phyloP scores from a whole-genome alignment of 2,888 invertebrate species.

The Odontothrips loti region DNA sequence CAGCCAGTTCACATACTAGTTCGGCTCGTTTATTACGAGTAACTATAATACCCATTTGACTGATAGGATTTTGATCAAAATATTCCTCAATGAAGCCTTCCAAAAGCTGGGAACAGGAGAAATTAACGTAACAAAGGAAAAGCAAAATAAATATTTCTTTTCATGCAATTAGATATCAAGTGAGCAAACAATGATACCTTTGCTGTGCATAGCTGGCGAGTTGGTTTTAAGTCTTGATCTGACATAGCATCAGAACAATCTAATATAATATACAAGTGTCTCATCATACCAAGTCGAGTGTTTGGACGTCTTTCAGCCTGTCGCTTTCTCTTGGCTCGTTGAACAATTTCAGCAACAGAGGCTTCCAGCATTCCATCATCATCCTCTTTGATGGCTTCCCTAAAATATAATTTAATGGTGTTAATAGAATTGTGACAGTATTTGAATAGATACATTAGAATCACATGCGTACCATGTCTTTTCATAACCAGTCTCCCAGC shows the following conservation, averaged over 20 bases:
- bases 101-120: slow-evolving; percentile 61
- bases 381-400: slow-evolving; percentile 96
- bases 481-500: slow-evolving; percentile 94
- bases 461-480: slow-evolving; percentile 70
- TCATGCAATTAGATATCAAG: not conserved
- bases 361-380: slow-evolving; percentile 88
- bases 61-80: slow-evolving; percentile 98
- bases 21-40: slow-evolving; percentile 93
- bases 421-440: slow-evolving; percentile 30
- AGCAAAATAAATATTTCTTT: slow-evolving; percentile 27
- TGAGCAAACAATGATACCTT: slow-evolving; percentile 58
- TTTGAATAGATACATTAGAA: slow-evolving; percentile 30
- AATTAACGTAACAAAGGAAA: not conserved
- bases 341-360: slow-evolving; percentile 85
- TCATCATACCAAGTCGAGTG: slow-evolving; percentile 95
- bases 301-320: slow-evolving; percentile 67
- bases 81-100: slow-evolving; percentile 94
- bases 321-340: slow-evolving; percentile 77
- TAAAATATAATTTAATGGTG: slow-evolving; percentile 42
- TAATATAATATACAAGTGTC: slow-evolving; percentile 85
- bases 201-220: slow-evolving; percentile 76
- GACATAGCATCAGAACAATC: slow-evolving; percentile 95
- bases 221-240: slow-evolving; percentile 92
- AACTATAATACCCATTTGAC: slow-evolving; percentile 88
- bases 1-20: slow-evolving; percentile 84